phyloP scores from a whole-genome alignment of 2,113 vertebrate species.

The Cricetomys ansorgei region DNA sequence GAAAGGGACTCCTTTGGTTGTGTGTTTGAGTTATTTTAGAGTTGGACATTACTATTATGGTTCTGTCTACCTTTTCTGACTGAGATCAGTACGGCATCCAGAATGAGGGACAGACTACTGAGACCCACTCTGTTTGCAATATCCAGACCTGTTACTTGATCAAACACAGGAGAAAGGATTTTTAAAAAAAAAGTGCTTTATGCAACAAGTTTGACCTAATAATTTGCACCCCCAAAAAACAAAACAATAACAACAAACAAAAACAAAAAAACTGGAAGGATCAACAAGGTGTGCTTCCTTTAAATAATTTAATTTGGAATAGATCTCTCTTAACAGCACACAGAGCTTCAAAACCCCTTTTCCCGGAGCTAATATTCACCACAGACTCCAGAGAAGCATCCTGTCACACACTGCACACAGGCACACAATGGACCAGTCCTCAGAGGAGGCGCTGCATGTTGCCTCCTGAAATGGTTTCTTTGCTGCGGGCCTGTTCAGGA shows the following conservation, averaged over 20 bases:
- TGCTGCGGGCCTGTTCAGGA: constrained; percentile 84
- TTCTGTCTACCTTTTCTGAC: neutral
- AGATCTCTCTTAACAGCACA: constrained; percentile 5
- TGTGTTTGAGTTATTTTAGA: neutral
- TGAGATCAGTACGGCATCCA: accelerated
- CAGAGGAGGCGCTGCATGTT: constrained; percentile 46
- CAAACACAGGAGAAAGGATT: neutral
- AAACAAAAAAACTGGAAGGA: constrained; percentile 58
- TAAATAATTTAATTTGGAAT: constrained; percentile 69
- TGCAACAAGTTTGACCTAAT: constrained; percentile 61
- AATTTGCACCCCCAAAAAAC: neutral
- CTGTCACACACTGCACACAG: neutral
- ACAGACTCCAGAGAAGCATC: constrained; percentile 55
- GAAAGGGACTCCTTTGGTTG: accelerated
- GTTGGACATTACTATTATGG: neutral
- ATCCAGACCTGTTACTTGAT: neutral
- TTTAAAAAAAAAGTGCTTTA: neutral
- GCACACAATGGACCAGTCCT: neutral
- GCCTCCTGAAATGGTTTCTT: constrained; percentile 90
- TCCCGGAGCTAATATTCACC: constrained; percentile 36
- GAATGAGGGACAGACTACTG: neutral
- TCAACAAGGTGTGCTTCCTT: constrained; percentile 52
- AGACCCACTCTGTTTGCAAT: neutral
- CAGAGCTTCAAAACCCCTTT: neutral
- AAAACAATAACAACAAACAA: neutral